Percentiles rank a stretch among this genome's conserved stretches.
These are phyloP conservation scores for Nesidiocoris tenuis DNA, from an alignment of 2,888 invertebrate species.

Conservation along the genomic window DNA sequence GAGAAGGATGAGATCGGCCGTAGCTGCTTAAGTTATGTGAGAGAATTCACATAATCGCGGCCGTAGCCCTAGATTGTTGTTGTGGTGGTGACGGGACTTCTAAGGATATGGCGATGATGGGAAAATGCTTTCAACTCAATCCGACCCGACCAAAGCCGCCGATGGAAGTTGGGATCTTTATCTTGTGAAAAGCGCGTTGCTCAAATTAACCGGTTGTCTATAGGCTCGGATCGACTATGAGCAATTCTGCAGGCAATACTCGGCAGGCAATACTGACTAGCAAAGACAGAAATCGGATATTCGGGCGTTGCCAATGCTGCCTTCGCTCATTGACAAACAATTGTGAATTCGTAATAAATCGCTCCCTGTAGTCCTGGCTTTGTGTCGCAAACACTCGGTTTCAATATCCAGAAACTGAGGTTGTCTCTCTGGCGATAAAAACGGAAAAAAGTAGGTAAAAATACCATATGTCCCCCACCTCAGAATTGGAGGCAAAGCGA, in stretches of 20 bases:
- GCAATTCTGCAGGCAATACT: background rate
- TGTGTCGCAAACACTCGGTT: too few relatives aligned
- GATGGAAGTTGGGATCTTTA: background rate
- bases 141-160: background rate
- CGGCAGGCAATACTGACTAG: background rate
- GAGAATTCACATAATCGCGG: conserved; percentile 31
- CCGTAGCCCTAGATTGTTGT: background rate
- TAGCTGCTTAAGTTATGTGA: conserved; percentile 19
- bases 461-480: too few relatives aligned
- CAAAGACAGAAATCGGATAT: background rate
- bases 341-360: background rate
- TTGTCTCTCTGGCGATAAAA: too few relatives aligned
- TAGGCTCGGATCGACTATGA: too few relatives aligned
- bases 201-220: background rate
- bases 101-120: background rate
- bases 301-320: background rate
- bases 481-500: too few relatives aligned
- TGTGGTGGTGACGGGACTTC: background rate
- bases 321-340: background rate
- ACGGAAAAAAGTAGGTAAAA: too few relatives aligned
- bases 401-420: too few relatives aligned
- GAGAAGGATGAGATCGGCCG: background rate
- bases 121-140: background rate
- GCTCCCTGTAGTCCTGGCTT: too few relatives aligned
- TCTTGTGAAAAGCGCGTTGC: background rate